These are phyloP conservation scores for Celastrina argiolus DNA, from an alignment of 2,888 invertebrate genomes.

Conservation along the genomic window DNA sequence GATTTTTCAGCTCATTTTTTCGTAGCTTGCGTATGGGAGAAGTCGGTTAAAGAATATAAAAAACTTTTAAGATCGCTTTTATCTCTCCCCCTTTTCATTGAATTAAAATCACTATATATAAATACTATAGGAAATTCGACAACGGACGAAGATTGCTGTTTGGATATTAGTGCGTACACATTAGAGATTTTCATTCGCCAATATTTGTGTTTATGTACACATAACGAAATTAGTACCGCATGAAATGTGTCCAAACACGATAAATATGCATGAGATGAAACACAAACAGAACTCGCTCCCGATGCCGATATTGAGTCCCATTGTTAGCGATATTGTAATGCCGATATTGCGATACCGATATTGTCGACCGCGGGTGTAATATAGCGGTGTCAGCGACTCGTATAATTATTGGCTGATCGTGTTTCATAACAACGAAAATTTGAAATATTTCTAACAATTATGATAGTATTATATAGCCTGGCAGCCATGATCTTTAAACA, in stretches of 20 bases:
- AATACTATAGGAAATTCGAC: too few relatives aligned
- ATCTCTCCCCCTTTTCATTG: too few relatives aligned
- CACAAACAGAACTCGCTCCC: slow-evolving; percentile 10
- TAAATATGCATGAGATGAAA: slow-evolving; percentile 17
- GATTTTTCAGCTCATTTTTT: not conserved
- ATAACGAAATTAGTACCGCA: slow-evolving; percentile 3
- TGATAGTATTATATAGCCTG: too few relatives aligned
- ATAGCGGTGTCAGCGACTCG: not conserved
- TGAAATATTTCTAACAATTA: not conserved
- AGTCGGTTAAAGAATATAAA: not conserved
- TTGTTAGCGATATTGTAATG: slow-evolving; percentile 14
- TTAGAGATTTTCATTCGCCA: not conserved
- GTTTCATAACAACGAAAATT: not conserved
- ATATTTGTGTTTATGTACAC: not conserved
- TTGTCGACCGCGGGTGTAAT: not conserved
- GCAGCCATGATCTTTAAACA: too few relatives aligned
- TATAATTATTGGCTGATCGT: not conserved
- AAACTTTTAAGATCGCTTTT: too few relatives aligned
- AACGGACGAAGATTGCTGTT: too few relatives aligned
- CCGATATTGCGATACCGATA: not conserved
- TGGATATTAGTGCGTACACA: not conserved
- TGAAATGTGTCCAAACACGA: slow-evolving; percentile 19
- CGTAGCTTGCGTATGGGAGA: not conserved
- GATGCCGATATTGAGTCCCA: slow-evolving; percentile 14
- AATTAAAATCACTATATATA: too few relatives aligned